Evolutionary conservation across 1,140 invertebrate species (phyloP).

Genomic region (Orussus abietinus): DNA sequence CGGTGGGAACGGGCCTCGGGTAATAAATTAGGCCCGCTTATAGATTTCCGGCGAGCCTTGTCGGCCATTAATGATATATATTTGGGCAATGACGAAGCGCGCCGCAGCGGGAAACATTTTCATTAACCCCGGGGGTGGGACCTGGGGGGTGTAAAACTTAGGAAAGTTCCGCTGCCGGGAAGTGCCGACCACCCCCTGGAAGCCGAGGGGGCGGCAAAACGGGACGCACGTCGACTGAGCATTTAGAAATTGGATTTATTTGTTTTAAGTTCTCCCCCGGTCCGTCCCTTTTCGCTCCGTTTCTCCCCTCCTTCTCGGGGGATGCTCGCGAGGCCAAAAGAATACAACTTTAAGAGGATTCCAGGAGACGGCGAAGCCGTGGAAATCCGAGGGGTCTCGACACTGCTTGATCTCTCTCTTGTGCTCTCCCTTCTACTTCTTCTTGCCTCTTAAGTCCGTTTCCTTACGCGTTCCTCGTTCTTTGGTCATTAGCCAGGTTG

Average conservation of each 20-base stretch:
- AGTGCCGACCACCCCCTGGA: neutral
- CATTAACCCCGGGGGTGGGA: conserved; percentile 29
- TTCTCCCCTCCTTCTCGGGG: no score
- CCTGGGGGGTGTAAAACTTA: neutral
- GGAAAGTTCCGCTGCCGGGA: neutral
- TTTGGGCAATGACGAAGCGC: conserved; percentile 28
- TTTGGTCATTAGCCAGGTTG: conserved; percentile 1
- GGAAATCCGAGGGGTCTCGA: conserved; percentile 53
- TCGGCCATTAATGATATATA: no score
- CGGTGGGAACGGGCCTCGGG: no score
- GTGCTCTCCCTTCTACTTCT: conserved; percentile 20
- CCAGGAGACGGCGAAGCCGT: conserved; percentile 51
- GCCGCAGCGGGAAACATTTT: conserved; percentile 44
- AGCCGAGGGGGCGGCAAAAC: neutral
- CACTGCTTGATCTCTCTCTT: conserved; percentile 48
- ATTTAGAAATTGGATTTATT: conserved; percentile 26
- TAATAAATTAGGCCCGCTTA: no score
- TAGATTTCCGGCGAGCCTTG: no score
- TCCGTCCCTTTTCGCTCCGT: no score
- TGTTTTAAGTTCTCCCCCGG: conserved; percentile 36
- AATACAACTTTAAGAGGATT: conserved; percentile 56
- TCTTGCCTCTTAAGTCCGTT: conserved; percentile 20
- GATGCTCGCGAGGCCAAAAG: conserved; percentile 47
- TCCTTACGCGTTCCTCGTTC: conserved; percentile 16
- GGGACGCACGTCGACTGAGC: no score